Conservation (phyloP, 2,888 invertebrate species). For the Malthinus flaveolus region DNA sequence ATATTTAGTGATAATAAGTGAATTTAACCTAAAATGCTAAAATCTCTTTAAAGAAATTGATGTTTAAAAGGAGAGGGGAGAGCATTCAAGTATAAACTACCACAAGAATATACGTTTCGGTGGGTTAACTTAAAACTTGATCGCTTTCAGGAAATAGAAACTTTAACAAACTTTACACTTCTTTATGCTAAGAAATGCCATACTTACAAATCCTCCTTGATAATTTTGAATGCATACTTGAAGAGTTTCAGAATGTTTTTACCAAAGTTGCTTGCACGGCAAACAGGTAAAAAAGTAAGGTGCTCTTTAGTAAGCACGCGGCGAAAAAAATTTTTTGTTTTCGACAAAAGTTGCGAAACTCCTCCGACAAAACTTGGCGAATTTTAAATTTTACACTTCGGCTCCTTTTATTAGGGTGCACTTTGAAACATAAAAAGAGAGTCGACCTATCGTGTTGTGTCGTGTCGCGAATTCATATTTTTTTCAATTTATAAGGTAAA, state of each 20-base stretch:
- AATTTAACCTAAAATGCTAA: background rate
- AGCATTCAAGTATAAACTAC: conserved; percentile 18
- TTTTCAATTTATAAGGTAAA: too few species aligned
- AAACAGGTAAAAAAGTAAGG: conserved; percentile 2
- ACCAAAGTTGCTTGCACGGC: background rate
- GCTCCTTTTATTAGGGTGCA: too few species aligned
- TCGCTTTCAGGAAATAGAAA: conserved; percentile 15
- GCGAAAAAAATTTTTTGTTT: background rate
- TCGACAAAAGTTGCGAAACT: background rate
- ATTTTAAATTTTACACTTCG: background rate
- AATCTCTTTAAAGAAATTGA: conserved; percentile 5
- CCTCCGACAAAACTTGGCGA: background rate
- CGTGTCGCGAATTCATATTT: too few species aligned
- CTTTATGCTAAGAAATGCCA: conserved; percentile 8
- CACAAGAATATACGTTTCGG: conserved; percentile 1
- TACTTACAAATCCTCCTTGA: conserved; percentile 11
- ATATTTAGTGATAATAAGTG: background rate
- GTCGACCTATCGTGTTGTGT: too few species aligned
- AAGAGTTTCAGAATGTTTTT: conserved; percentile 3
- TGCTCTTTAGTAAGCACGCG: background rate
- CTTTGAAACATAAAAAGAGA: too few species aligned
- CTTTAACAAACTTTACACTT: conserved; percentile 15
- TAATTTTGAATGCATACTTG: conserved; percentile 15
- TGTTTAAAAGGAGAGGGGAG: conserved; percentile 7
- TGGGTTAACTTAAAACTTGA: conserved; percentile 8